Percentiles rank a stretch among this genome's conserved stretches.
Conservation (phyloP, 2,888 invertebrate species). For the Griposia aprilina region DNA sequence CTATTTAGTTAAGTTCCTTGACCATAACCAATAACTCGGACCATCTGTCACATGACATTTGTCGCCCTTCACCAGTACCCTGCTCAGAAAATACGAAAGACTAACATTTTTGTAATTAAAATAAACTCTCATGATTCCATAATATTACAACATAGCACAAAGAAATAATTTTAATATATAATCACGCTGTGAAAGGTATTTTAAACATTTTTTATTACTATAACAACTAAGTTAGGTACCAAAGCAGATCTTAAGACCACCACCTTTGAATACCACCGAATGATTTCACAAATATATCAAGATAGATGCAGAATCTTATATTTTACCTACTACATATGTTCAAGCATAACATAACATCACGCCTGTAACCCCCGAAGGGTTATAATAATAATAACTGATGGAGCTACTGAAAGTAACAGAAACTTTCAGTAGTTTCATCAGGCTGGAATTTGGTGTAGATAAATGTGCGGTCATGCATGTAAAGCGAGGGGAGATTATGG, state of each 20-base stretch:
- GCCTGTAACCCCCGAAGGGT: neutral
- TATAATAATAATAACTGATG: too few species aligned
- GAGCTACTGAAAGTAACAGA: too few species aligned
- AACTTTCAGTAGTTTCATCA: too few species aligned
- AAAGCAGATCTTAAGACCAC: neutral
- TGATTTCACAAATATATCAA: neutral
- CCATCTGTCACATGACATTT: neutral
- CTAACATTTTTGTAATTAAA: neutral
- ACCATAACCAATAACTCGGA: neutral
- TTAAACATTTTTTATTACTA: neutral
- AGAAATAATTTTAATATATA: neutral
- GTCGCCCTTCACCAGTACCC: neutral
- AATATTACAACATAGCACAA: neutral
- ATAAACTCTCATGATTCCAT: constrained; percentile 5
- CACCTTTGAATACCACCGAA: neutral
- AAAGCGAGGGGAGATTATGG: too few species aligned
- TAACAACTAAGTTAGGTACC: neutral
- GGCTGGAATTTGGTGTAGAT: too few species aligned
- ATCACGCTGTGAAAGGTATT: constrained; percentile 24
- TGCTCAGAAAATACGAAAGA: constrained; percentile 1
- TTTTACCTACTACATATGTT: neutral
- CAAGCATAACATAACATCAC: neutral
- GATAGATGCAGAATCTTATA: neutral
- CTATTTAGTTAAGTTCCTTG: neutral
- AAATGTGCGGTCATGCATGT: too few species aligned